Conservation (phyloP, 2,888 invertebrate genomes). For the Erebia epiphron region DNA sequence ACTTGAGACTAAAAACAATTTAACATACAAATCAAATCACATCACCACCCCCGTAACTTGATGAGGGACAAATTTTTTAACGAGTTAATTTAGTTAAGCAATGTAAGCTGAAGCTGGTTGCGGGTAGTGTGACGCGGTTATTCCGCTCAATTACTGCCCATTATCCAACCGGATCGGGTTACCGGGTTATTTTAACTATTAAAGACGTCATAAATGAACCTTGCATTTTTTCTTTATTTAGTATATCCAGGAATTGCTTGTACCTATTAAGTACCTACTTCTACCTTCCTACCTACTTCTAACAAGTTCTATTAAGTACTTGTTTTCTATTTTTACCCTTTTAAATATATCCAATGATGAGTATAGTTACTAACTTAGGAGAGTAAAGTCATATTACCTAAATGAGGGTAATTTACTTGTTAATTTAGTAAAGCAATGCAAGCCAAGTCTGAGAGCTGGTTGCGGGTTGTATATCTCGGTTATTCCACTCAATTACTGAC, state of each 20-base stretch:
- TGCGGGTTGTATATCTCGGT: constrained; percentile 56
- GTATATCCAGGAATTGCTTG: too few relatives aligned
- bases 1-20: constrained; percentile 6
- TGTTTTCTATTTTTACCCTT: too few relatives aligned
- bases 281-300: too few relatives aligned
- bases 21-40: constrained; percentile 25
- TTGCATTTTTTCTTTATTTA: too few relatives aligned
- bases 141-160: constrained; percentile 73
- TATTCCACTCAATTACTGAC: constrained; percentile 73
- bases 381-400: too few relatives aligned
- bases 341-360: too few relatives aligned
- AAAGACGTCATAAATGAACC: too few relatives aligned
- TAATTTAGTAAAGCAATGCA: constrained; percentile 50
- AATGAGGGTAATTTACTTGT: constrained; percentile 9
- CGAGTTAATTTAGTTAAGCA: constrained; percentile 45
- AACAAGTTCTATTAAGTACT: too few relatives aligned
- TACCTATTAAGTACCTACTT: too few relatives aligned
- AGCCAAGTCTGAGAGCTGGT: constrained; percentile 47
- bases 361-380: too few relatives aligned
- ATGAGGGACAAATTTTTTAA: constrained; percentile 33
- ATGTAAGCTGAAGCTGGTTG: constrained; percentile 54
- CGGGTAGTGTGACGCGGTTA: constrained; percentile 60
- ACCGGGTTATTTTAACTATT: constrained; percentile 37
- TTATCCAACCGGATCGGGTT: constrained; percentile 55
- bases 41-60: constrained; percentile 26